Conservation (phyloP, 2,113 vertebrate species). For the Notothenia coriiceps region DNA sequence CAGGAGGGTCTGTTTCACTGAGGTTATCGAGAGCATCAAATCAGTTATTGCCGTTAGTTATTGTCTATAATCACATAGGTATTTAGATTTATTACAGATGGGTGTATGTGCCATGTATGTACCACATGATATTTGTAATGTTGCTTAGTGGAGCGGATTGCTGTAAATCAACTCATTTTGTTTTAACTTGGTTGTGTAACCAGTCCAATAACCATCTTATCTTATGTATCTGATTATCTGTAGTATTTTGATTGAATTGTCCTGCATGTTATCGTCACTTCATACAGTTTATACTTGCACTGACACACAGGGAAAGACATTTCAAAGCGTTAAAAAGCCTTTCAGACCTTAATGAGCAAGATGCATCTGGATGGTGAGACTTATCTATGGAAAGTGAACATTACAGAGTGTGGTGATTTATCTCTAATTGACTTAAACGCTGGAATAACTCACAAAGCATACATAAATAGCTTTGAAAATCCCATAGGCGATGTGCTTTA, state of each 20-base stretch:
- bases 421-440: neutral
- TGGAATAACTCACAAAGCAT: neutral
- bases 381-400: constrained; percentile 13
- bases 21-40: too few species aligned
- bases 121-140: too few species aligned
- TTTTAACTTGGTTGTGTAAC: too few species aligned
- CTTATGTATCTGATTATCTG: neutral
- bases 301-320: neutral
- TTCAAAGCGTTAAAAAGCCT: neutral
- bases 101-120: neutral
- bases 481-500: neutral
- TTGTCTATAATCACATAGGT: neutral
- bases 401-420: neutral
- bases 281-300: neutral
- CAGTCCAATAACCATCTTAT: too few species aligned
- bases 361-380: neutral
- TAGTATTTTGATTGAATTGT: too few species aligned
- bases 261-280: neutral
- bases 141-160: too few species aligned
- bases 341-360: neutral
- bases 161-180: too few species aligned
- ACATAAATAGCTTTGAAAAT: constrained; percentile 12
- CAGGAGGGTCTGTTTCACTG: too few species aligned
- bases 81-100: neutral
- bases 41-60: too few species aligned